Conservation (phyloP, 1,140 invertebrate species). For the Theocolax elegans region DNA sequence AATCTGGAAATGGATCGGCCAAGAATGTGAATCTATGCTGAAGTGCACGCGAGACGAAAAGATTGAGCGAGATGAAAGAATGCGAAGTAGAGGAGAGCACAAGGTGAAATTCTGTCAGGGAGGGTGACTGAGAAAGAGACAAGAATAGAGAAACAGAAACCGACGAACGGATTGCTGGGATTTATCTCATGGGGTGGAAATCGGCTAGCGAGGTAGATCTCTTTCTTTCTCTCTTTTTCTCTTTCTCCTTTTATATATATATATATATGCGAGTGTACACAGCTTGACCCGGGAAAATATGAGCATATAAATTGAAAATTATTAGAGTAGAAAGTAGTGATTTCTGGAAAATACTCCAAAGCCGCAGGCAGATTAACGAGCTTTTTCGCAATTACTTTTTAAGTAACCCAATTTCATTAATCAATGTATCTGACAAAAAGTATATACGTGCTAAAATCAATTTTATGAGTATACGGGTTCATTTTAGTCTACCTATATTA, state of each 20-base stretch:
- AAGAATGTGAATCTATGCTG: slow-evolving; percentile 49
- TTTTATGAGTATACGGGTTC: neutral
- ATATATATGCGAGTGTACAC: slow-evolving; percentile 37
- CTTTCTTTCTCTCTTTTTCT: no score
- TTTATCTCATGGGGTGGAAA: no score
- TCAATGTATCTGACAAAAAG: neutral
- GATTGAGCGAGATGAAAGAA: slow-evolving; percentile 45
- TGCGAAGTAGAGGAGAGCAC: neutral
- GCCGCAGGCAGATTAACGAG: slow-evolving; percentile 10
- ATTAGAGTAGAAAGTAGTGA: slow-evolving; percentile 36
- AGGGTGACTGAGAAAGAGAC: no score
- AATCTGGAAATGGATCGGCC: slow-evolving; percentile 66
- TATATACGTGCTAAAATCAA: neutral
- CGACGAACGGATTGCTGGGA: no score
- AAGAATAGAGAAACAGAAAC: no score
- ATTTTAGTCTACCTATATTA: neutral
- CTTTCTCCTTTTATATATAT: slow-evolving; percentile 9
- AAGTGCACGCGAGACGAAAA: slow-evolving; percentile 35
- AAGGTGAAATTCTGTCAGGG: slow-evolving; percentile 9
- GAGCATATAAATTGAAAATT: slow-evolving; percentile 52
- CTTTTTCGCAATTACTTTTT: slow-evolving; percentile 14
- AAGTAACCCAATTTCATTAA: slow-evolving; percentile 22
- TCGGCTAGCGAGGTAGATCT: no score
- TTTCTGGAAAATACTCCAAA: slow-evolving; percentile 1
- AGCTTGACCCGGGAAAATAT: slow-evolving; percentile 39